Conservation (phyloP, 2,797 vertebrate genomes). For the Yasuhikotakia modesta region DNA sequence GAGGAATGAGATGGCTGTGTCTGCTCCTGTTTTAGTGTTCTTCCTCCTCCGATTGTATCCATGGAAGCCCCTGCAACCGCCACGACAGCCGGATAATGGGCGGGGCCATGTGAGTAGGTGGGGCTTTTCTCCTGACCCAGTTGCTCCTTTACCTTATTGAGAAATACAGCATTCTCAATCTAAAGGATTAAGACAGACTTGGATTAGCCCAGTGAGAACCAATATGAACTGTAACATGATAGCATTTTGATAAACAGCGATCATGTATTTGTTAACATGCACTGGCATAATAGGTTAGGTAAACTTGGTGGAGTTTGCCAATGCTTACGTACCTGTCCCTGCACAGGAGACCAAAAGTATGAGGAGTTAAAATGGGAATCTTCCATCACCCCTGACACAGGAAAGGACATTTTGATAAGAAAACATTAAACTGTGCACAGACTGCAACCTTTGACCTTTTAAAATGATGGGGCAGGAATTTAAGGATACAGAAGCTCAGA, state of each 20-base stretch:
- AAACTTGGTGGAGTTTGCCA: not conserved
- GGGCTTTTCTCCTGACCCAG: constrained; percentile 87
- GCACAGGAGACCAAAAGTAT: constrained; percentile 97
- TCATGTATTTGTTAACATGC: not conserved
- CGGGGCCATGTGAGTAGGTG: constrained; percentile 82
- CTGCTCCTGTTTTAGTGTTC: constrained; percentile 76
- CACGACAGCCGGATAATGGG: constrained; percentile 92
- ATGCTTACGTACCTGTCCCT: constrained; percentile 85
- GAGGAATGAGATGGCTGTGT: constrained; percentile 88
- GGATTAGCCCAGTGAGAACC: not conserved
- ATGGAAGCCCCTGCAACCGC: constrained; percentile 87
- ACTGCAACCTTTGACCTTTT: constrained; percentile 1
- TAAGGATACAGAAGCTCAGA: too few relatives aligned
- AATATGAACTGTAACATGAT: not conserved
- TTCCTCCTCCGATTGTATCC: constrained; percentile 78
- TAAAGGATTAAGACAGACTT: constrained; percentile 61
- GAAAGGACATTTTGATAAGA: constrained; percentile 30
- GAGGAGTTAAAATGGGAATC: constrained; percentile 98
- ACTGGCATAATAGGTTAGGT: not conserved
- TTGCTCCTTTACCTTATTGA: constrained; percentile 98
- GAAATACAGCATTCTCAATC: constrained; percentile 97
- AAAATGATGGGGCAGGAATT: not conserved
- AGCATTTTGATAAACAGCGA: too few relatives aligned
- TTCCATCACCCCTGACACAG: constrained; percentile 87
- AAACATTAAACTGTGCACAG: not conserved